Conservation (phyloP, 2,888 invertebrate genomes). For the Tolmerus cingulatus region DNA sequence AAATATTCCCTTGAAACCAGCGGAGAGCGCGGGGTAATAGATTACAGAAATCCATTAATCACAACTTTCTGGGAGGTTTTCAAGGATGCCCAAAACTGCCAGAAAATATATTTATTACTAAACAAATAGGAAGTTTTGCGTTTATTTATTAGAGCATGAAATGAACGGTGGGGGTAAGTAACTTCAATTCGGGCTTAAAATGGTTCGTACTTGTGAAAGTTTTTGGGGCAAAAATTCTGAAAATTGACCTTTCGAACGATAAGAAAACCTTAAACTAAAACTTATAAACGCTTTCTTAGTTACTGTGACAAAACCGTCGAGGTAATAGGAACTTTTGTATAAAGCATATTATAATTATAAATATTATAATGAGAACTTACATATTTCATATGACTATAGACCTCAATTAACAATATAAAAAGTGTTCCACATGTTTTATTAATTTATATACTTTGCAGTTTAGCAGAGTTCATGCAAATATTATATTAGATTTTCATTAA, state of each 20-base stretch:
- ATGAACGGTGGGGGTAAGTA: background rate
- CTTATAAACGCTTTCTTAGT: background rate
- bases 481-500: too few species aligned
- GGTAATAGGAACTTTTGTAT: background rate
- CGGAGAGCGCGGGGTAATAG: background rate
- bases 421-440: too few species aligned
- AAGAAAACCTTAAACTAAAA: background rate
- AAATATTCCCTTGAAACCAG: background rate
- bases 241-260: background rate
- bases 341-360: background rate
- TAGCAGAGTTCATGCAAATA: too few species aligned
- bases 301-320: background rate
- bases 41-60: background rate
- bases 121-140: background rate
- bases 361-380: too few species aligned
- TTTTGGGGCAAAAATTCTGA: background rate
- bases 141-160: background rate
- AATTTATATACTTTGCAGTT: too few species aligned
- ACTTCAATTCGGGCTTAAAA: background rate
- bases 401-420: too few species aligned
- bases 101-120: background rate
- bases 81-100: background rate
- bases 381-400: too few species aligned
- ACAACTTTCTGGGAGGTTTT: background rate
- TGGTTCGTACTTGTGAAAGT: background rate